Percentiles rank a stretch among this genome's conserved stretches.
Conservation (phyloP, 2,888 invertebrate genomes). For the Apeira syringaria region DNA sequence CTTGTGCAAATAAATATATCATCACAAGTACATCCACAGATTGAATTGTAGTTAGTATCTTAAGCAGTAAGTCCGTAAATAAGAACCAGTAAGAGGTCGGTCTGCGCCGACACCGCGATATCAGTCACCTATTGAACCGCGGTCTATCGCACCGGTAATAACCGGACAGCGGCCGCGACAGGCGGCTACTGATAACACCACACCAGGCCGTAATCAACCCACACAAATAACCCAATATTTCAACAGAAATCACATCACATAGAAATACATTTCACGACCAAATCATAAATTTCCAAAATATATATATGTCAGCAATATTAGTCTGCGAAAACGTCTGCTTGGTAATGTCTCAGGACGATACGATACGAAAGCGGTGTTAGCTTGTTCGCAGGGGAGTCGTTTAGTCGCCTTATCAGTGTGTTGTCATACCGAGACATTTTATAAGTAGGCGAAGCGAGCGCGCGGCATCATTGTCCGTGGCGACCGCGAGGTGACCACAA, state of each 20-base stretch:
- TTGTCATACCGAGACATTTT: conserved; percentile 72
- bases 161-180: conserved; percentile 79
- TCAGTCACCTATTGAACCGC: conserved; percentile 85
- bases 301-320: neutral
- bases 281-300: neutral
- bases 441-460: conserved; percentile 68
- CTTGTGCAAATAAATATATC: neutral
- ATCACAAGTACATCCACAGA: conserved; percentile 2
- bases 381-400: conserved; percentile 74
- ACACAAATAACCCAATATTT: conserved; percentile 26
- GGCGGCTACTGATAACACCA: conserved; percentile 74
- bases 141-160: conserved; percentile 82
- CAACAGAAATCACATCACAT: conserved; percentile 7
- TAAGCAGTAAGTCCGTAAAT: conserved; percentile 43
- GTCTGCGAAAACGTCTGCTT: conserved; percentile 1
- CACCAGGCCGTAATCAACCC: conserved; percentile 26
- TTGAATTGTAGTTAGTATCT: neutral
- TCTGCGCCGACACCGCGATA: conserved; percentile 64
- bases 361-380: conserved; percentile 27
- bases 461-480: conserved; percentile 64
- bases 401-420: conserved; percentile 64
- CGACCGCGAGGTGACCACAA: conserved; percentile 64
- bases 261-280: no score
- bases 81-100: conserved; percentile 77
- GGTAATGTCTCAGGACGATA: conserved; percentile 22